Evolutionary conservation across 2,888 invertebrate species (phyloP).

Genomic region (Ditula angustiorana): DNA sequence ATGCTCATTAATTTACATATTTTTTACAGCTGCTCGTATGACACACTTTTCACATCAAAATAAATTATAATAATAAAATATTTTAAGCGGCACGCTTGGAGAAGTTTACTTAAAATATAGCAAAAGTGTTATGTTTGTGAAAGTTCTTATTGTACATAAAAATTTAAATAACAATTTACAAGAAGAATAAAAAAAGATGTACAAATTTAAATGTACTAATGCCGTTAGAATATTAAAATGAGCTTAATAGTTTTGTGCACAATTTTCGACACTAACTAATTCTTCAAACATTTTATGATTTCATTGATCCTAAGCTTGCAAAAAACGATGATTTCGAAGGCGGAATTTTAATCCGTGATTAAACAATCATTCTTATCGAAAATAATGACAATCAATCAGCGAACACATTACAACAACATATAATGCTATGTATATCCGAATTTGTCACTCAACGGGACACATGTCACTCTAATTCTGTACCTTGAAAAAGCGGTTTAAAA

Average conservation of each 20-base stretch:
- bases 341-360: constrained; percentile 9
- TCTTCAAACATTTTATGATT: constrained; percentile 2
- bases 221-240: neutral
- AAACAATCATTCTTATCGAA: constrained; percentile 13
- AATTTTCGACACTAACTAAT: constrained; percentile 12
- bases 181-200: no score
- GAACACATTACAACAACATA: neutral
- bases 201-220: neutral
- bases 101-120: no score
- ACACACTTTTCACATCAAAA: no score
- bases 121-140: no score
- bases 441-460: constrained; percentile 17
- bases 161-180: no score
- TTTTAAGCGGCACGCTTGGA: no score
- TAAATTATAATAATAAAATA: no score
- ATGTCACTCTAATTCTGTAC: constrained; percentile 22
- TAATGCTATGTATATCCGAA: constrained; percentile 18
- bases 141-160: no score
- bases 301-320: constrained; percentile 9
- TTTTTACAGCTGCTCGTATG: neutral
- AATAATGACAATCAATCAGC: constrained; percentile 23
- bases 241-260: neutral
- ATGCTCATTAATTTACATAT: neutral
- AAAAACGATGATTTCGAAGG: neutral
- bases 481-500: constrained; percentile 9